These are phyloP conservation scores for Erythrocebus patas DNA, from an alignment of 2,113 vertebrate species.

Conservation along the genomic window DNA sequence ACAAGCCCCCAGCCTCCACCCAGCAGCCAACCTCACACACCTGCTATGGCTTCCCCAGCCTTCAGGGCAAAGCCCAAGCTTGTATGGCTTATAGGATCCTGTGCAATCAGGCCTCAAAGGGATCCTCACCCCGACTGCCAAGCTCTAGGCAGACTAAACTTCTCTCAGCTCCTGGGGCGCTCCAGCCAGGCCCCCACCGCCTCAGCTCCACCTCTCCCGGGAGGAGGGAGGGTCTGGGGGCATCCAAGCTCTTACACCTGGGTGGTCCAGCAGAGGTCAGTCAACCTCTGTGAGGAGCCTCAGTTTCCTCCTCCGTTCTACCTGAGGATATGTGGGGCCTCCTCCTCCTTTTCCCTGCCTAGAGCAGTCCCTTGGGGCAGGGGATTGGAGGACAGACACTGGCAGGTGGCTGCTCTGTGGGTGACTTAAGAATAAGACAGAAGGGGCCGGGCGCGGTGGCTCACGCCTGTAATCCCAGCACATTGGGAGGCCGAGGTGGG, in stretches of 20 bases:
- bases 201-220: neutral
- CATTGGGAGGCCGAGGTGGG: no score
- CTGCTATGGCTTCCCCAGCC: neutral
- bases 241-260: neutral
- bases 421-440: neutral
- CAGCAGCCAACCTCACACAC: neutral
- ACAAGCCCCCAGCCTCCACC: no score
- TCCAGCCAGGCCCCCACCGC: neutral
- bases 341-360: neutral
- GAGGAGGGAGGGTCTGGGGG: neutral
- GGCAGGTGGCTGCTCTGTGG: neutral
- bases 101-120: neutral
- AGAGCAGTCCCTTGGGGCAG: neutral
- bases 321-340: neutral
- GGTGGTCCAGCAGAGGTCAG: neutral
- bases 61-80: neutral
- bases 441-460: no score
- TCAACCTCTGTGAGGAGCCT: neutral
- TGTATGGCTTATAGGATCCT: neutral
- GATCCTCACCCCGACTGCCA: fast-evolving
- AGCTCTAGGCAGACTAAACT: neutral
- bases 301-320: neutral
- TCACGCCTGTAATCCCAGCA: no score
- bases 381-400: neutral
- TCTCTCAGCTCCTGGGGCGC: neutral